Conservation (phyloP, 2,888 invertebrate species). For the Adelognathus sp. region DNA sequence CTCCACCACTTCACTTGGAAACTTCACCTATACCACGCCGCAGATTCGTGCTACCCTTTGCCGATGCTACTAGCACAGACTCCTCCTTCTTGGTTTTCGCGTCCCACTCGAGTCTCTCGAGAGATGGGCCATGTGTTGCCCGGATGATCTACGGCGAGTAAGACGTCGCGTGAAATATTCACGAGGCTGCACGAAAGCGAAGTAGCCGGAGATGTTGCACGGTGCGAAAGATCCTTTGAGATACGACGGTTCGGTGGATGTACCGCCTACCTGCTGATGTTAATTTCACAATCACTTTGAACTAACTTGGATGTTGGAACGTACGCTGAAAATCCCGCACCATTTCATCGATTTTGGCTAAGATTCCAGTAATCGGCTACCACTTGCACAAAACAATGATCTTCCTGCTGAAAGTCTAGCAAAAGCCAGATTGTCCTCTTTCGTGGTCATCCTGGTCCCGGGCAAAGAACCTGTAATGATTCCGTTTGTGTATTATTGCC, state of each 20-base stretch:
- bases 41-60: constrained; percentile 55
- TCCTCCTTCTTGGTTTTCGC: constrained; percentile 31
- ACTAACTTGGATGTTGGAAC: background rate
- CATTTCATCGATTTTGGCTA: no score
- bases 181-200: constrained; percentile 48
- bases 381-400: no score
- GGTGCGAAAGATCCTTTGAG: background rate
- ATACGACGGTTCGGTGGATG: background rate
- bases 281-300: background rate
- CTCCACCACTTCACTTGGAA: constrained; percentile 62
- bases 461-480: no score
- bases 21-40: constrained; percentile 49
- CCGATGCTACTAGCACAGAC: constrained; percentile 36
- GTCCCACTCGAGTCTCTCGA: constrained; percentile 50
- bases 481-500: no score
- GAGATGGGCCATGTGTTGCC: constrained; percentile 74
- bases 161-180: constrained; percentile 68
- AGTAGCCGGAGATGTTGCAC: constrained; percentile 1
- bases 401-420: no score
- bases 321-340: background rate
- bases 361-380: no score
- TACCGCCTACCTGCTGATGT: background rate
- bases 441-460: no score
- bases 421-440: no score
- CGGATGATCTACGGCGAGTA: constrained; percentile 74